Conservation (phyloP, 1,140 invertebrate genomes). For the Vanessa tameamea region DNA sequence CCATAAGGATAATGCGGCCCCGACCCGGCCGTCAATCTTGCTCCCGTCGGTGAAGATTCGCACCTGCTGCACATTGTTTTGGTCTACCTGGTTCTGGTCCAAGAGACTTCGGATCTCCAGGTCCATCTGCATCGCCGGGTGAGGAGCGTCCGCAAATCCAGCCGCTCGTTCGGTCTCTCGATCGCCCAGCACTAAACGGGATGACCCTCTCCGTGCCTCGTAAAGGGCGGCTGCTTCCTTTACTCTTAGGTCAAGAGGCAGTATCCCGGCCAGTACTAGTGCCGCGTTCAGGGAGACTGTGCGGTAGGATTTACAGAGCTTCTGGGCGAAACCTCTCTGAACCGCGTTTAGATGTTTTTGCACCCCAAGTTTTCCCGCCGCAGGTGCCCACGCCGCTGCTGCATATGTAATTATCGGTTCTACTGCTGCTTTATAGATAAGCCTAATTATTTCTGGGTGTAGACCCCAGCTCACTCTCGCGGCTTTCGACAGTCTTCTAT, state of each 20-base stretch:
- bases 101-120: no score
- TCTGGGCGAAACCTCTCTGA: slow-evolving; percentile 33
- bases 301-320: slow-evolving; percentile 39
- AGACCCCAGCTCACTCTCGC: slow-evolving; percentile 32
- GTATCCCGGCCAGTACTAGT: no score
- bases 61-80: background rate
- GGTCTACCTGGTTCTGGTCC: no score
- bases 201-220: slow-evolving; percentile 26
- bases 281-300: slow-evolving; percentile 23
- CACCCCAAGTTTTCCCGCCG: slow-evolving; percentile 8
- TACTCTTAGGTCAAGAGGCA: background rate
- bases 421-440: no score
- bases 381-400: slow-evolving; percentile 32
- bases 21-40: slow-evolving; percentile 28
- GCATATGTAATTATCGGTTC: slow-evolving; percentile 43
- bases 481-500: slow-evolving; percentile 17
- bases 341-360: slow-evolving; percentile 20
- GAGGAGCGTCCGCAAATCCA: slow-evolving; percentile 15
- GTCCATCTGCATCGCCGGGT: background rate
- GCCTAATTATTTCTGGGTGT: slow-evolving; percentile 26
- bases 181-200: slow-evolving; percentile 7
- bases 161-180: slow-evolving; percentile 28
- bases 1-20: slow-evolving; percentile 29
- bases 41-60: slow-evolving; percentile 21
- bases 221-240: slow-evolving; percentile 37